A percentile compares a stretch with the other conserved stretches of the same genome.
phyloP scores from a whole-genome alignment of 30 jellyfish, hydroid and myxozoan genomes.

The Chrysaora quinquecirrha region DNA sequence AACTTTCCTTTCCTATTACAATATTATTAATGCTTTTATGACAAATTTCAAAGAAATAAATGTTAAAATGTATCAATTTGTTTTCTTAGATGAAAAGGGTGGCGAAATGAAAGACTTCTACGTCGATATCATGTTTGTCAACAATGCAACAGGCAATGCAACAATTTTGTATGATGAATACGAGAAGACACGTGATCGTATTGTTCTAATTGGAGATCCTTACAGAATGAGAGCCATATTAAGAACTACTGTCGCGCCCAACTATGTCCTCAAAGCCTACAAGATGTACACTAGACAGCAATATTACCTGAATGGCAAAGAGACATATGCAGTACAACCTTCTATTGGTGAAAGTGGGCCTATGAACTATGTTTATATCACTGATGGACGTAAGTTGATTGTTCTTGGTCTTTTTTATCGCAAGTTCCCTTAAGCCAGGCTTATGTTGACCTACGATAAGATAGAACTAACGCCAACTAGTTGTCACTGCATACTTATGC shows the following conservation, averaged over 20 bases:
- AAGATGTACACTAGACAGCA: slow-evolving; percentile 19
- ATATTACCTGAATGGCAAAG: slow-evolving; percentile 77
- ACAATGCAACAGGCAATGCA: slow-evolving; percentile 76
- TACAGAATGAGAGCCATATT: slow-evolving; percentile 54
- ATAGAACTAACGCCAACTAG: no score
- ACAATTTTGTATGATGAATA: slow-evolving; percentile 73
- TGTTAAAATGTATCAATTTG: neutral
- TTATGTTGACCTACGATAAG: no score
- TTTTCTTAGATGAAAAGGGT: slow-evolving; percentile 59
- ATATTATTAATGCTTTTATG: no score
- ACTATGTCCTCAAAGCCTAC: slow-evolving; percentile 44
- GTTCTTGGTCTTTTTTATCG: neutral
- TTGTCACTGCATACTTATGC: no score
- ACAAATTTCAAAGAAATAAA: no score
- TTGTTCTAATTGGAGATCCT: slow-evolving; percentile 50
- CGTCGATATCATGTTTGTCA: slow-evolving; percentile 71
- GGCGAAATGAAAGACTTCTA: slow-evolving; percentile 82
- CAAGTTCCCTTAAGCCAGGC: no score
- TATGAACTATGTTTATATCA: slow-evolving; percentile 66
- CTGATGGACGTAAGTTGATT: slow-evolving; percentile 94
- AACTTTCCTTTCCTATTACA: no score
- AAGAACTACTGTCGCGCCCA: slow-evolving; percentile 78
- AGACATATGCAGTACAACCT: slow-evolving; percentile 35
- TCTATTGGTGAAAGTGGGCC: slow-evolving; percentile 77
- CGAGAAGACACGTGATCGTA: slow-evolving; percentile 59